Base-by-base conservation (phyloP, 2,888 invertebrate species). In the Neocrepidodera transversa region DNA sequence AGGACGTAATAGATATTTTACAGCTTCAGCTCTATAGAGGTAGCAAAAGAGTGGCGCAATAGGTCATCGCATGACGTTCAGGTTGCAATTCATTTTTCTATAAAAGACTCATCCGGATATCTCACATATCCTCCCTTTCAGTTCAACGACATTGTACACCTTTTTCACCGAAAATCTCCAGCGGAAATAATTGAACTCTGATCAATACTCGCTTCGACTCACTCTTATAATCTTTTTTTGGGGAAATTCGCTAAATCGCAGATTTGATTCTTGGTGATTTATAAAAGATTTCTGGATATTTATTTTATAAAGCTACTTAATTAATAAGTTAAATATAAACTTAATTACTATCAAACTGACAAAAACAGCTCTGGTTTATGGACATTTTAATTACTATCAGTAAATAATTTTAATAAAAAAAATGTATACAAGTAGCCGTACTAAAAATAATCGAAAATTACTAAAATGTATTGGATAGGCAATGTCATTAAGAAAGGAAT, bases 51-150 rank as follows among this genome's bases (percentile, higher is more conserved):
- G 61, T 61, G 50, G 58, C 57, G 60, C 55, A 60, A 58, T 55
- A 58, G 65, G 65, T 63, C 66, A 64, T 64, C 56, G 49, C 35
- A 8, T 38, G 26, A 51, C 47, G 53, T 58, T 61, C 63, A 68
- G 64, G 66, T 62, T 64, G 64, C 66, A 64, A 68, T 67, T 70
- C 70, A 71, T 68, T 71, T 70, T 71, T 70, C 68, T 66, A 55
- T 55, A 65, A 64, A 71, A 71, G 67, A 66, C 69, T 72, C 64
- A 73, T 71, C 71, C 69, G 71, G 70, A 73, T 71, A 68, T 70
- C 58, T 52, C 60, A 66, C 62, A 66, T 66, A 68, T 72, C 72
- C 71, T 43, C 45, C 71, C 62, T 70, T 73, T 74, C 71, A 73
- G 38, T 58, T 54, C 48, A 40, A 36, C 16, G 51, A 36, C 42